A percentile compares a stretch with the other conserved stretches of the same genome.
Conservation (phyloP, 2,797 vertebrate genomes). For the Cottoperca gobio region DNA sequence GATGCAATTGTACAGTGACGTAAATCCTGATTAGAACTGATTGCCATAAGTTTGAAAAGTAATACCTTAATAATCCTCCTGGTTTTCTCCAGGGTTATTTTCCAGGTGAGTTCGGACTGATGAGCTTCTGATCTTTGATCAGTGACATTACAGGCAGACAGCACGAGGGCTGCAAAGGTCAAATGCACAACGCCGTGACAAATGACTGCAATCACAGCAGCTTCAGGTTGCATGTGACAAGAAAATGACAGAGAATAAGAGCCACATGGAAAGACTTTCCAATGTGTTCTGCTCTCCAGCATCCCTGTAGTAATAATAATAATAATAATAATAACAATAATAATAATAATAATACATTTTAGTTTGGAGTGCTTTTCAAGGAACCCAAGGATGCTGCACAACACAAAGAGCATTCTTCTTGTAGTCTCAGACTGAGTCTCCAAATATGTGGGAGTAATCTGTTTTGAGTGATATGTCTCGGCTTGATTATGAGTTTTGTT, state of each 20-base stretch:
- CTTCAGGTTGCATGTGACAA: background rate
- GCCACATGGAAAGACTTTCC: background rate
- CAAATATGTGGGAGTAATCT: constrained; percentile 65
- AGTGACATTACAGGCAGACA: constrained; percentile 20
- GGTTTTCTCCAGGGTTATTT: constrained; percentile 16
- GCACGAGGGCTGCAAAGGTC: constrained; percentile 33
- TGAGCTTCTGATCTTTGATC: constrained; percentile 40
- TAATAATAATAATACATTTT: constrained; percentile 22
- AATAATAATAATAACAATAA: constrained; percentile 14
- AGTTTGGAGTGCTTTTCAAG: constrained; percentile 47
- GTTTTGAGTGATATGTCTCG: constrained; percentile 69
- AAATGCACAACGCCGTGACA: constrained; percentile 7
- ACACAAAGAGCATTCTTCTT: constrained; percentile 36
- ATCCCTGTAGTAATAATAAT: constrained; percentile 14
- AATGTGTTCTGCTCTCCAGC: constrained; percentile 21
- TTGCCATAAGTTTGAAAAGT: constrained; percentile 8
- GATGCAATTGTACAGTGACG: no score
- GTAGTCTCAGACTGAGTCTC: constrained; percentile 39
- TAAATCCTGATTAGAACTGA: constrained; percentile 18
- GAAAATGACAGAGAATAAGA: constrained; percentile 17
- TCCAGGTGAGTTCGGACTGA: constrained; percentile 2
- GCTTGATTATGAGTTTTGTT: constrained; percentile 67
- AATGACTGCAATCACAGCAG: constrained; percentile 9
- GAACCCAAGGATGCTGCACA: constrained; percentile 23
- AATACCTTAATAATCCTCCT: constrained; percentile 18